phyloP scores from a whole-genome alignment of 1,140 invertebrate genomes.

The Drosophila tropicalis region DNA sequence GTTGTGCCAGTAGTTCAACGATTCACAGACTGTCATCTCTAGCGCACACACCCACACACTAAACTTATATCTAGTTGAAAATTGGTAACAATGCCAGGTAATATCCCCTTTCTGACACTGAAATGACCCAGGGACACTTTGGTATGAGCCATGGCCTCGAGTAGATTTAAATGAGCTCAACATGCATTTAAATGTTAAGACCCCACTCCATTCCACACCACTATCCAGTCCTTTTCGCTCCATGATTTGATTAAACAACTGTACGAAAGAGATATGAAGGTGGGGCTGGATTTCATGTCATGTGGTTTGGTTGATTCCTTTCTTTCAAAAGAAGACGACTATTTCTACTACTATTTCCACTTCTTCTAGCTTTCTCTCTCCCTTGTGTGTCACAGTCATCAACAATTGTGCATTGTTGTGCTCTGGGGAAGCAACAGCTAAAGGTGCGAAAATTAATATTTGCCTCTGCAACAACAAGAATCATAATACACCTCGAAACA shows the following conservation, averaged over 20 bases:
- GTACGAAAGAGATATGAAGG: not conserved
- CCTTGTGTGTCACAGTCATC: conserved; percentile 6
- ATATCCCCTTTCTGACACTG: conserved; percentile 20
- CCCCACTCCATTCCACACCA: not conserved
- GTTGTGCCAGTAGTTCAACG: not conserved
- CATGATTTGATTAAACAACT: conserved; percentile 13
- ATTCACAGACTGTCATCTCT: conserved; percentile 2
- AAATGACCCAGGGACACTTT: conserved; percentile 8
- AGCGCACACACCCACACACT: conserved; percentile 1
- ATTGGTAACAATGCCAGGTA: conserved; percentile 18
- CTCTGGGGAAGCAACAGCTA: conserved; percentile 34
- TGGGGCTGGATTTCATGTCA: not conserved
- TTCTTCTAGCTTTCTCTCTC: not conserved
- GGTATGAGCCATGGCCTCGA: conserved; percentile 20
- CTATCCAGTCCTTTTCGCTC: not conserved
- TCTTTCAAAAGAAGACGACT: not conserved
- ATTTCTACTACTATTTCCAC: conserved; percentile 3
- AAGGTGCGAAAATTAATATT: conserved; percentile 77
- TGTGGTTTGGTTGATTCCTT: conserved; percentile 1
- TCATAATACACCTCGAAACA: conserved; percentile 2
- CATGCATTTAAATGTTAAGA: conserved; percentile 18
- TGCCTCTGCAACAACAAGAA: conserved; percentile 36
- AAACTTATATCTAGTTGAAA: conserved; percentile 18
- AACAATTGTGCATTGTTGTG: conserved; percentile 35
- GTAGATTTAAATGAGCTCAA: conserved; percentile 32